phyloP scores from a whole-genome alignment of 2,113 vertebrate genomes.

The Myanophis thanlyinensis region DNA sequence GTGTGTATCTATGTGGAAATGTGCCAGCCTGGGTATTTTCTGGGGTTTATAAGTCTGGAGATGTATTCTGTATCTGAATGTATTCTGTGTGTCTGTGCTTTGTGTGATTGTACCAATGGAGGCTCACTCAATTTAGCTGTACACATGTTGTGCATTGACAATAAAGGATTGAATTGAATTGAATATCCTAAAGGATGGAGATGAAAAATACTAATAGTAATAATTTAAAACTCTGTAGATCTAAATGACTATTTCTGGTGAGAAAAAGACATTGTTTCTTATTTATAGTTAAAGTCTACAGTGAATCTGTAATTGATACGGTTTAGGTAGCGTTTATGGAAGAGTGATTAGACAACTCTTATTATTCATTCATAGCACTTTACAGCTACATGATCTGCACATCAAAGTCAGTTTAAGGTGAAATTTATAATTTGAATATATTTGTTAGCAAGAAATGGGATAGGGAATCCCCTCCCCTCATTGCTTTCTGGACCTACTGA shows the following conservation, averaged over 20 bases:
- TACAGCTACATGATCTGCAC: neutral
- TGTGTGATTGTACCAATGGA: too few relatives aligned
- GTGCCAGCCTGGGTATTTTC: too few relatives aligned
- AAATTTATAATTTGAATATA: neutral
- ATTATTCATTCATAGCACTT: neutral
- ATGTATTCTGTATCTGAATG: too few relatives aligned
- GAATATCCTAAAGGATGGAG: neutral
- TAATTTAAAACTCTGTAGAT: neutral
- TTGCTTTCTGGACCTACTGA: neutral
- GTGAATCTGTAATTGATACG: neutral
- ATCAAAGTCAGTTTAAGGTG: neutral
- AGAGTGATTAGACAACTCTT: neutral
- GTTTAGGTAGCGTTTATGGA: neutral
- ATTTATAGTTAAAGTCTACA: neutral
- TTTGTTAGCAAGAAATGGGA: neutral
- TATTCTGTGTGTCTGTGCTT: too few relatives aligned
- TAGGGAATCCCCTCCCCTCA: neutral
- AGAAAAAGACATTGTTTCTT: neutral
- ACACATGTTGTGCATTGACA: too few relatives aligned
- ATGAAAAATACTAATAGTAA: neutral
- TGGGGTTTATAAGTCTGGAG: too few relatives aligned
- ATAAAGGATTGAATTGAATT: too few relatives aligned
- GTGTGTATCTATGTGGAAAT: too few relatives aligned
- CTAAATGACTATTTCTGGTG: neutral
- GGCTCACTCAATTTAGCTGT: too few relatives aligned